Conservation (phyloP, 2,888 invertebrate genomes). For the Leptinotarsa juncta region DNA sequence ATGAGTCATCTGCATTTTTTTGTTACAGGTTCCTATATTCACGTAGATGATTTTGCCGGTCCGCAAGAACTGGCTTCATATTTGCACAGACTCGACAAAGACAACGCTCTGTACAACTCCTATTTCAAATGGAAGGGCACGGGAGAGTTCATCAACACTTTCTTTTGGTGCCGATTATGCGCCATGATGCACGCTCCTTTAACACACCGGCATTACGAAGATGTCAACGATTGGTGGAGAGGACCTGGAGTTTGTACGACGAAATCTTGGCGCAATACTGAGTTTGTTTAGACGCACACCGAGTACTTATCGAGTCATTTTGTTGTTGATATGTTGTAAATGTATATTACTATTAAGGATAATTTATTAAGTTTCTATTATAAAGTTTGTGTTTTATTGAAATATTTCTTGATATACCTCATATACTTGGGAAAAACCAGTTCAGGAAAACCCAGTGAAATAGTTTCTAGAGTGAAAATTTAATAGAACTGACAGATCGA, state of each 20-base stretch:
- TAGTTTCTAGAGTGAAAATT: no score
- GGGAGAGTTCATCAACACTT: constrained; percentile 96
- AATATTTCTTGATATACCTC: neutral
- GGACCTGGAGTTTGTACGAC: constrained; percentile 82
- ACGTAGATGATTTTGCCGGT: constrained; percentile 93
- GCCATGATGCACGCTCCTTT: constrained; percentile 81
- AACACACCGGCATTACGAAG: constrained; percentile 74
- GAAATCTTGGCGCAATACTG: constrained; percentile 72
- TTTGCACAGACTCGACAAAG: constrained; percentile 83
- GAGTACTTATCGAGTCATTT: constrained; percentile 41
- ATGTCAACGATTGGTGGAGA: constrained; percentile 95
- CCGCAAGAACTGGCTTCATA: constrained; percentile 90
- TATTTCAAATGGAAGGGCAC: constrained; percentile 94
- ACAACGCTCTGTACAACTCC: constrained; percentile 92
- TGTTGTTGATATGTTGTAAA: constrained; percentile 53
- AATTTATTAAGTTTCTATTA: constrained; percentile 57
- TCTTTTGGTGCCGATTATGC: constrained; percentile 92
- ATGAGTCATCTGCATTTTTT: constrained; percentile 1
- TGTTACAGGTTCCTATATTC: constrained; percentile 81
- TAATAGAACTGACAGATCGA: no score
- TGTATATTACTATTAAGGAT: constrained; percentile 50
- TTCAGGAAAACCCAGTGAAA: neutral
- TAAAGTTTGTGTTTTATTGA: constrained; percentile 37
- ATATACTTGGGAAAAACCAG: neutral
- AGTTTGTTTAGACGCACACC: constrained; percentile 50